Base-by-base conservation (phyloP, 1,140 invertebrate genomes). In the Phenacoccus solenopsis region DNA sequence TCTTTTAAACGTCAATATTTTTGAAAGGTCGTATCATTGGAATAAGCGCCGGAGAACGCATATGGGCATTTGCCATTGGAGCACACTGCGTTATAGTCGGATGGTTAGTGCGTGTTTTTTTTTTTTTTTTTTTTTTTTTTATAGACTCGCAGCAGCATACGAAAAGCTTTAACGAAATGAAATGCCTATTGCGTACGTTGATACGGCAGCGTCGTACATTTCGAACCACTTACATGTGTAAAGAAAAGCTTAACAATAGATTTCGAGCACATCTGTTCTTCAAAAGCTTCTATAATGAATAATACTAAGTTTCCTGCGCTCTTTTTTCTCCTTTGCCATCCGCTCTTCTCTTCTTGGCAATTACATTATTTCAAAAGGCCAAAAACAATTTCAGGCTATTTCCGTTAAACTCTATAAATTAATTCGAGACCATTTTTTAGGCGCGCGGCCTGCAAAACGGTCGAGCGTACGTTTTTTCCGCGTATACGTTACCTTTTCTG, bases 231-330 rank as follows among this genome's bases (percentile, higher is more conserved):
- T 49, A 49, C 38, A 49, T 49, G n/a, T n/a, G 38, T 49, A 49
- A 49, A 49, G 38, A 49, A 49, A 49, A 49, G 38, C 38, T 49
- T 49, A 49, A 49, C 38, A 49, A 49, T 49, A n/a, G 38, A n/a
- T 49, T 49, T 49, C 38, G 38, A 49, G 38, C 38, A 49, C 38
- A 49, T 49, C 38, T 49, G 38, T 49, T 49, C 38, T 49, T 49
- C 38, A 49, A 49, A 49, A n/a, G n/a, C n/a, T n/a, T n/a, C 38
- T 49, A 16, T 49, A 49, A 49, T 49, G 38, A 49, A 49, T 49
- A 49, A 49, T 49, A 49, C 38, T 16, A 49, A 49, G 38, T 49
- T 49, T 49, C 38, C 38, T 49, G 38, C 20, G 38, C 20, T 10
- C 38, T 49, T 16, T 49, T 49, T n/a, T 32, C 30, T 32, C 30